phyloP scores from a whole-genome alignment of 2,113 vertebrate species.

The Carassius auratus region DNA sequence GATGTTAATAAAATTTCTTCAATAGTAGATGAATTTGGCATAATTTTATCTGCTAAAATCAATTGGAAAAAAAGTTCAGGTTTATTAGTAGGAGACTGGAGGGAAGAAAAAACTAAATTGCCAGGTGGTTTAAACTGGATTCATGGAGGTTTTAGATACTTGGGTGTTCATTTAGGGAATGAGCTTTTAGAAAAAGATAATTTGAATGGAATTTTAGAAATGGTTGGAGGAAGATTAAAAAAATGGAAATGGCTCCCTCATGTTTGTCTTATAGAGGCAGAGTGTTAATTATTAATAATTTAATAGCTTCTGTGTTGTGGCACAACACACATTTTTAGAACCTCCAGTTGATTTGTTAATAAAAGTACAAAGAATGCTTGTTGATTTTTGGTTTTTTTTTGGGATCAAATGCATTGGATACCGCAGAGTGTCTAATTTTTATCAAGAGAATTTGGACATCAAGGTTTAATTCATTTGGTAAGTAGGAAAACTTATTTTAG shows the following conservation, averaged over 20 bases:
- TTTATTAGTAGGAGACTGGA: background rate
- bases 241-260: background rate
- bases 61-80: conserved; percentile 22
- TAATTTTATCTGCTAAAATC: background rate
- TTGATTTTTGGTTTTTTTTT: conserved; percentile 15
- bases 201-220: background rate
- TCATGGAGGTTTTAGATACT: conserved; percentile 5
- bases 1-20: background rate
- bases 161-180: conserved; percentile 21
- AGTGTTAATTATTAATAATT: background rate
- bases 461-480: background rate
- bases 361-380: background rate
- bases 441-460: background rate
- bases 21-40: background rate
- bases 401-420: conserved; percentile 9
- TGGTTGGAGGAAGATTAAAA: background rate
- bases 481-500: conserved; percentile 6
- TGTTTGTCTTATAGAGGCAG: background rate
- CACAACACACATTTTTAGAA: background rate
- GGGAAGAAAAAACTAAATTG: background rate
- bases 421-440: background rate
- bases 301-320: background rate
- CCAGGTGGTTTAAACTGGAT: background rate
- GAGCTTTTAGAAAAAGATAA: background rate
- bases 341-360: background rate